A percentile compares a stretch with the other conserved stretches of the same genome.
phyloP scores from a whole-genome alignment of 2,797 vertebrate species.

The Choloepus didactylus region DNA sequence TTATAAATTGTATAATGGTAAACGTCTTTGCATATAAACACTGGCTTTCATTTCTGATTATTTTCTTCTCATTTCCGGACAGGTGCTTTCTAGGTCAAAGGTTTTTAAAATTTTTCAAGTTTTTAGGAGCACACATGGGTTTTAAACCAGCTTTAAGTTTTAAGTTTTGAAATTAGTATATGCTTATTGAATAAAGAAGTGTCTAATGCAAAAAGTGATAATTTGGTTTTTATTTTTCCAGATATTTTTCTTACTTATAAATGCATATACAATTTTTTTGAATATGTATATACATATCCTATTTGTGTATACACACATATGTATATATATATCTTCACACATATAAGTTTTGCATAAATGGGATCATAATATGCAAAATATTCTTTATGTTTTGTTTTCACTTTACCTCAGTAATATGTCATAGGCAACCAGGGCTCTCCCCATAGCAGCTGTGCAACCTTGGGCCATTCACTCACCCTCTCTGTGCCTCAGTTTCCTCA shows the following conservation, averaged over 20 bases:
- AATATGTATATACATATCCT: accelerated
- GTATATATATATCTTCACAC: no score
- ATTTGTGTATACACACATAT: no score
- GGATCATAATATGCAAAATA: no score
- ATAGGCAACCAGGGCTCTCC: background rate
- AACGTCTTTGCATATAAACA: background rate
- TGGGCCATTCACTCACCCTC: background rate
- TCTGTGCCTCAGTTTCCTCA: no score
- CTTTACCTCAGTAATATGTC: background rate
- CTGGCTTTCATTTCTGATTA: background rate
- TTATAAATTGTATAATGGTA: background rate
- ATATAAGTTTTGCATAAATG: background rate
- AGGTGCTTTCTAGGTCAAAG: background rate
- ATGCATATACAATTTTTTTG: no score
- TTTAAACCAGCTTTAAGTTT: no score
- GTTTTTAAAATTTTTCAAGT: background rate
- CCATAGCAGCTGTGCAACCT: background rate
- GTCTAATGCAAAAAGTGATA: background rate
- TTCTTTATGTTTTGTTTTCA: background rate
- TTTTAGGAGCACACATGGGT: background rate
- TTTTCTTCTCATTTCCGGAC: background rate
- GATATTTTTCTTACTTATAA: background rate
- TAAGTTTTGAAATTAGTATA: background rate
- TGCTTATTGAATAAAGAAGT: background rate
- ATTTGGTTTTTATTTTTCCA: background rate